phyloP scores from a whole-genome alignment of 2,113 vertebrate genomes.

The Accipiter cooperii region DNA sequence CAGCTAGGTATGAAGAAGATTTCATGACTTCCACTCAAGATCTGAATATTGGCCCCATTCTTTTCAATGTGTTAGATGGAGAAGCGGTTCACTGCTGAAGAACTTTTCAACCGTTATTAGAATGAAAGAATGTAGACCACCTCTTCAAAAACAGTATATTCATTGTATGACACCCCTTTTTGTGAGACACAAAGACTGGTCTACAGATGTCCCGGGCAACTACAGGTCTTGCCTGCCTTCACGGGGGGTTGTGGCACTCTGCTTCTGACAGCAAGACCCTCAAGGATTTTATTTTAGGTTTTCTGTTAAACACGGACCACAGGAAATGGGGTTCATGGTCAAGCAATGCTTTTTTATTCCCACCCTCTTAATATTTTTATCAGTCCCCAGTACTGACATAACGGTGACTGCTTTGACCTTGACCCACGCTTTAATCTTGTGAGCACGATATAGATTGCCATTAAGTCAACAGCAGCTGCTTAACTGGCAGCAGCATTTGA shows the following conservation, averaged over 20 bases:
- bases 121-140: not conserved
- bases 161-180: not conserved
- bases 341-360: not conserved
- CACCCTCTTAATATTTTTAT: not conserved
- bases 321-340: not conserved
- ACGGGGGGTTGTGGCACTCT: not conserved
- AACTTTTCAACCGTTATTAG: not conserved
- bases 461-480: not conserved
- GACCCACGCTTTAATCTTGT: not conserved
- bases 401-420: not conserved
- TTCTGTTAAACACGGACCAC: not conserved
- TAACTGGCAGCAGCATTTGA: not conserved
- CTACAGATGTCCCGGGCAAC: fast-evolving
- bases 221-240: not conserved
- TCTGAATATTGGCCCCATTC: not conserved
- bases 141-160: not conserved
- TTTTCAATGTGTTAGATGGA: not conserved
- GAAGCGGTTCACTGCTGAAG: not conserved
- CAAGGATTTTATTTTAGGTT: not conserved
- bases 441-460: not conserved
- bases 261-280: not conserved
- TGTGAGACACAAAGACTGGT: not conserved
- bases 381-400: not conserved
- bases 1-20: not conserved
- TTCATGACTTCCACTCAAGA: not conserved